Base-by-base conservation (phyloP, 2,888 invertebrate genomes). In the Dastarcus helophoroides region DNA sequence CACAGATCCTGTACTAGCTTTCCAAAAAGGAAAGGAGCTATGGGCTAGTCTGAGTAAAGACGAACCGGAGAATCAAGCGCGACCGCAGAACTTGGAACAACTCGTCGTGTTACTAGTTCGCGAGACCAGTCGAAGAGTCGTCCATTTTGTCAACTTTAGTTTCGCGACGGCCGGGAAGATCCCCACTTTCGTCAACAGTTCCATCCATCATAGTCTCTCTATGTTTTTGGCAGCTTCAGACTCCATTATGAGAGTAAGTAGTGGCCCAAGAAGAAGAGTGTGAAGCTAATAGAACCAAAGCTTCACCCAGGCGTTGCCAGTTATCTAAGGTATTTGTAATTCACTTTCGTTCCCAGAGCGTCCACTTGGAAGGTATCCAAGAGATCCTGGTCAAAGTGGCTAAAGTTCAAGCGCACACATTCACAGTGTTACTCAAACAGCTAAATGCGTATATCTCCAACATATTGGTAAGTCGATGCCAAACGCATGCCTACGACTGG, bases 11-110 rank as follows among this genome's bases (percentile, higher is more conserved):
- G 79, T 71, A 39, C 39, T 76, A 32, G 84, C 84, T 2, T 67
- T 77, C 56, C 68, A 76, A 53, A 82, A 82, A 53, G 78, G 79
- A 2, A 76, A 73, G 44, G 76, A 79, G 41, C 56, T 85, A 25
- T 85, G 81, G 76, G 57, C 56, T 1, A 68, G 70, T 21, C 61
- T 86, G 30, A 83, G 83, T 49, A 61, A 71, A 41, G 75, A 84
- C 13, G 86, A 86, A 51, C 85, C 86, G 0, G 86, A 84, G 61
- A 86, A 86, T 62, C 86, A 86, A 60, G 79, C 80, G 3, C 70
- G 82, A 17, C 86, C 85, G 0, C 69, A 71, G 37, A 84, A 79
- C 2, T 54, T 85, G 16, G 86, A 86, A 51, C 80, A 86, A 51
- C 58, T 85, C 38, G 62, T 84, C 31, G 80, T 83, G 19, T 59